These are phyloP conservation scores for Drosophila putrida DNA, from an alignment of 2,888 invertebrate species.

Conservation along the genomic window DNA sequence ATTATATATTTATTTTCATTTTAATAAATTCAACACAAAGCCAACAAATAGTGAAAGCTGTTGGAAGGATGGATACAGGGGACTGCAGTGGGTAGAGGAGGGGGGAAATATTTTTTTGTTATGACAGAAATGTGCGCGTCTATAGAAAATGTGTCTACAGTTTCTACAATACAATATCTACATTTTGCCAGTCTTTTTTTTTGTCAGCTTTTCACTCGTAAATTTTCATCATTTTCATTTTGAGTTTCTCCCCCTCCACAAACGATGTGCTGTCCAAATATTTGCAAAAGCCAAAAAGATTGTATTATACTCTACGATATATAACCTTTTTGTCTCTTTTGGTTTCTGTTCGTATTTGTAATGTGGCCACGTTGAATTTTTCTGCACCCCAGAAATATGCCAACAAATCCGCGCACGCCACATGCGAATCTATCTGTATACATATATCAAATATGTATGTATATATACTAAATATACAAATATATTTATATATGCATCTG, in stretches of 20 bases:
- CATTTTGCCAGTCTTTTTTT: slow-evolving; percentile 6
- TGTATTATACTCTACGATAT: slow-evolving; percentile 66
- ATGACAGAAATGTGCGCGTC: slow-evolving; percentile 76
- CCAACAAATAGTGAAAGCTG: slow-evolving; percentile 3
- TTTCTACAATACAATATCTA: slow-evolving; percentile 41
- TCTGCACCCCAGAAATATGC: slow-evolving; percentile 46
- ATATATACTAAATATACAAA: not conserved
- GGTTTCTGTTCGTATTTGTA: slow-evolving; percentile 43
- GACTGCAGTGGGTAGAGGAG: not conserved
- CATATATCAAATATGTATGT: slow-evolving; percentile 2
- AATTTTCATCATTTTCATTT: slow-evolving; percentile 54
- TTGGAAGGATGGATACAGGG: too few species aligned
- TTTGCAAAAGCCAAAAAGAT: slow-evolving; percentile 72
- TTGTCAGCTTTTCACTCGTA: slow-evolving; percentile 28
- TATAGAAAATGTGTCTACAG: slow-evolving; percentile 46
- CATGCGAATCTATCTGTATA: slow-evolving; percentile 38
- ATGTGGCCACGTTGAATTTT: slow-evolving; percentile 59
- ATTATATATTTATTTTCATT: slow-evolving; percentile 65
- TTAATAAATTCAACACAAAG: slow-evolving; percentile 57
- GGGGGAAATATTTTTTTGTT: slow-evolving; percentile 66
- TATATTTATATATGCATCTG: slow-evolving; percentile 5
- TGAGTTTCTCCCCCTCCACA: slow-evolving; percentile 6
- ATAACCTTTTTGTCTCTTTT: slow-evolving; percentile 15
- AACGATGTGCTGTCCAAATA: slow-evolving; percentile 56
- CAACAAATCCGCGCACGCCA: slow-evolving; percentile 40